Evolutionary conservation across 2,113 vertebrate genomes (phyloP), one percentile per base, ranked within the genome.

Genomic region (Atlantisia rogersi): DNA sequence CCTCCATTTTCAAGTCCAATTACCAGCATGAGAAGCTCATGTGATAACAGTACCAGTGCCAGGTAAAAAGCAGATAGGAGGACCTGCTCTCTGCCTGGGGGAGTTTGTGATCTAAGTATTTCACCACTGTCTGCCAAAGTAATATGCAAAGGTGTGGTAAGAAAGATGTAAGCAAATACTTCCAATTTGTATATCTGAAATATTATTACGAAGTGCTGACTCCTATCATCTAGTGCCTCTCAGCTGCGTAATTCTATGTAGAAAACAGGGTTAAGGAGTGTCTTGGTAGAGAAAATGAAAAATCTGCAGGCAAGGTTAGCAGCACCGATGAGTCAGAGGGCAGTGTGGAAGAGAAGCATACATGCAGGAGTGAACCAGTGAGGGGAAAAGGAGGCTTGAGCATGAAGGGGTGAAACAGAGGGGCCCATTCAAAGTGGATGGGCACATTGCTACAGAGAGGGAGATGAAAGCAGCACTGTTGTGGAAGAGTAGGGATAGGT

Each of bases 151-250:
- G 80, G 90, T 65, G 94, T 50, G 73, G 76, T 68, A 86, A 68
- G 73, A 94, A 83, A 95, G 76, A 63, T 79, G 74, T 75, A 95
- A 94, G 92, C 88, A 96, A 96, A 96, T 86, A 37, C 79, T 83
- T 88, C 55, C 90, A 64, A 93, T 96, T 94, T 96, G 95, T 96
- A 87, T 94, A 93, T 86, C 83, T 94, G 63, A 88, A 96, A 82
- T 79, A 92, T 82, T 86, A 79, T 82, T 93, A 95, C 1, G 2
- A 93, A 92, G 86, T 82, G 95, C 95, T 94, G 94, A 96, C 88
- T 95, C 44, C 48, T 96, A 68, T 96, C 37, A 93, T 90, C 77
- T 69, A 64, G 42, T 73, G 69, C 76, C 37, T 90, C 88, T 88
- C 68, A 78, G 92, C 63, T 83, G 90, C 1, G 0, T 53, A 88